Conservation (phyloP, 2,797 vertebrate genomes). For the Prionace glauca region DNA sequence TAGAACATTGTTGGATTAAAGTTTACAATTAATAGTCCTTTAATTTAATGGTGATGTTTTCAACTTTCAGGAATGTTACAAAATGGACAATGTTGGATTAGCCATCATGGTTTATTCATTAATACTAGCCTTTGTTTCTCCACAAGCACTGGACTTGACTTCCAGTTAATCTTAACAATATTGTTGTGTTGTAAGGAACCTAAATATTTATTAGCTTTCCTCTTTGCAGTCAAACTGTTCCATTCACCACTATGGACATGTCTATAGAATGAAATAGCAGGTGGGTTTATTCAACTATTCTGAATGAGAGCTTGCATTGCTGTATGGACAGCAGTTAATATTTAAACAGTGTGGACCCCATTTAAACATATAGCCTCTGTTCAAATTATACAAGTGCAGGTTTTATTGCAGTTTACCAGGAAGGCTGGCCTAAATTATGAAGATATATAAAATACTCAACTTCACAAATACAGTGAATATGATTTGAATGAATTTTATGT, state of each 20-base stretch:
- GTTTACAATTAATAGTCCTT: background rate
- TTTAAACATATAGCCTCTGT: background rate
- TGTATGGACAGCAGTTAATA: background rate
- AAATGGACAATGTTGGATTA: background rate
- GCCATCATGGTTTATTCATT: background rate
- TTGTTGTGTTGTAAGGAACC: background rate
- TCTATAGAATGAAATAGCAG: background rate
- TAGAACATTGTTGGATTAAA: too few relatives aligned
- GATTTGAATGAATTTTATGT: background rate
- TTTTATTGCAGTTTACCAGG: background rate
- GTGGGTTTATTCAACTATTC: background rate
- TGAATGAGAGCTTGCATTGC: background rate
- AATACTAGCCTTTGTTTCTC: too few relatives aligned
- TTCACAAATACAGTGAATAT: background rate
- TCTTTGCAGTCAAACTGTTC: background rate
- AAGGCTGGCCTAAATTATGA: background rate
- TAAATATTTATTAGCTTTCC: background rate
- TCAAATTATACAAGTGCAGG: background rate
- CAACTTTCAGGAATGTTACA: background rate
- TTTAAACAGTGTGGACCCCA: too few relatives aligned
- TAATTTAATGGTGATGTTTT: background rate
- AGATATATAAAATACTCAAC: background rate
- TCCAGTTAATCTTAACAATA: background rate
- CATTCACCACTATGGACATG: background rate
- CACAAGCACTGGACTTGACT: background rate